Conservation (phyloP, 2,888 invertebrate genomes). For the Nomada flava region DNA sequence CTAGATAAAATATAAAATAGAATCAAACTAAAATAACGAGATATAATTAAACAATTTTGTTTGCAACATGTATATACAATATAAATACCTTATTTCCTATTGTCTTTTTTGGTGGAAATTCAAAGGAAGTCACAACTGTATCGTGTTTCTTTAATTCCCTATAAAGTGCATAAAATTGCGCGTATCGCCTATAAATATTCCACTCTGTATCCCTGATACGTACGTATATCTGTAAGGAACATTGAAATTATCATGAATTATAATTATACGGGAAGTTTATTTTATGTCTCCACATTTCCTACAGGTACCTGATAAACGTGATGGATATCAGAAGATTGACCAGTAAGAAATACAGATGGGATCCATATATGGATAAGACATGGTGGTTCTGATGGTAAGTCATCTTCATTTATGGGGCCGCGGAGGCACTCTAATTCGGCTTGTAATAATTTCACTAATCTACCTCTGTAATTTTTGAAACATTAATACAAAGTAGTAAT, state of each 20-base stretch:
- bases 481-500: slow-evolving; percentile 1
- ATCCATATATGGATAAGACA: slow-evolving; percentile 93
- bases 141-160: slow-evolving; percentile 93
- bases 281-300: not conserved
- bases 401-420: slow-evolving; percentile 87
- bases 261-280: not conserved
- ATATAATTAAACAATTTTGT: not conserved
- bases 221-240: slow-evolving; percentile 88
- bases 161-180: slow-evolving; percentile 95
- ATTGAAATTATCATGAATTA: slow-evolving; percentile 1
- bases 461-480: slow-evolving; percentile 85
- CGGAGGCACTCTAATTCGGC: slow-evolving; percentile 88
- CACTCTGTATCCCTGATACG: slow-evolving; percentile 95
- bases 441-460: slow-evolving; percentile 86
- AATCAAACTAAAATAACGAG: slow-evolving; percentile 1
- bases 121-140: slow-evolving; percentile 91
- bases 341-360: slow-evolving; percentile 93
- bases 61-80: not conserved
- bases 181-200: slow-evolving; percentile 97
- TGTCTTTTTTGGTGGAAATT: slow-evolving; percentile 98
- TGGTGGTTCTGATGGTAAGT: slow-evolving; percentile 80
- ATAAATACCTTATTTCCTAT: slow-evolving; percentile 93
- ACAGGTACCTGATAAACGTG: slow-evolving; percentile 93
- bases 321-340: slow-evolving; percentile 90
- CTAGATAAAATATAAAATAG: slow-evolving; percentile 81